Conservation (phyloP, 2,113 vertebrate genomes). For the Heteronetta atricapilla region DNA sequence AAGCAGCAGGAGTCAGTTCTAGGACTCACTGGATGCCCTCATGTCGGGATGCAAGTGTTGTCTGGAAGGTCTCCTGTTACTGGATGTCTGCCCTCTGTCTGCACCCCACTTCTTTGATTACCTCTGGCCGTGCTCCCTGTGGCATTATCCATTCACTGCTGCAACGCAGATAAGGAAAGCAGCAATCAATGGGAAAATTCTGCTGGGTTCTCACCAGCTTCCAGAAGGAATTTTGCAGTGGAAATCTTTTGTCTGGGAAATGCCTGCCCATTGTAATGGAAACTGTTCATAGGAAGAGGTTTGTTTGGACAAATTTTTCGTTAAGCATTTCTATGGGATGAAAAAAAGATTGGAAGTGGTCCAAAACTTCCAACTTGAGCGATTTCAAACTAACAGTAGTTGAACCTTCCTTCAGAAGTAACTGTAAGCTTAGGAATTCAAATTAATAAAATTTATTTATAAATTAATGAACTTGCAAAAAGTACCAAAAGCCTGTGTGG, state of each 20-base stretch:
- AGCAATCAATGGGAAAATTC: conserved; percentile 5
- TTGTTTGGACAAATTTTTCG: conserved; percentile 51
- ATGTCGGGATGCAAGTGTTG: neutral
- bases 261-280: conserved; percentile 27
- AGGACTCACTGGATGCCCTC: neutral
- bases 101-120: neutral
- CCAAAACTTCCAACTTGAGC: neutral
- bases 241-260: conserved; percentile 56
- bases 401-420: neutral
- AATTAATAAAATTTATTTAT: neutral
- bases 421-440: neutral
- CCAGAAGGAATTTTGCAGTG: conserved; percentile 3
- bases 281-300: conserved; percentile 35
- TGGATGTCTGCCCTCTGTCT: neutral
- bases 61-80: neutral
- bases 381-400: neutral
- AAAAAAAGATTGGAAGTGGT: conserved; percentile 9
- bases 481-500: neutral
- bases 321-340: conserved; percentile 9
- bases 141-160: neutral
- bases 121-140: accelerated
- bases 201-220: neutral
- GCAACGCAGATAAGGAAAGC: neutral
- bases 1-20: neutral
- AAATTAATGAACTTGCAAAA: neutral